Percentiles rank a stretch among this genome's conserved stretches.
phyloP scores from a whole-genome alignment of 2,888 invertebrate species.

The Caenorhabditis sp. region DNA sequence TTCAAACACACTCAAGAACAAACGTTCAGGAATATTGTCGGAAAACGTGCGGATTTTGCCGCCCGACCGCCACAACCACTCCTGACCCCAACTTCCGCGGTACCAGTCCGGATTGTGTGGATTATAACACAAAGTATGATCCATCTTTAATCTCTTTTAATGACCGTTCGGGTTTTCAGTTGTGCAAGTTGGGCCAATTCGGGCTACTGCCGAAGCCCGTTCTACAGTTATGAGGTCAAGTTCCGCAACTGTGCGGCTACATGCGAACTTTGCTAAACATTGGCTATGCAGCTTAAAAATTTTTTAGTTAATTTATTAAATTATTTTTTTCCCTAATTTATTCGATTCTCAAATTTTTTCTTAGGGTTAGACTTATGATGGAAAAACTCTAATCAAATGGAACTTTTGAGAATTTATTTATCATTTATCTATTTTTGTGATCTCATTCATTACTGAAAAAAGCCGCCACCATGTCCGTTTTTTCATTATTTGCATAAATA shows the following conservation, averaged over 20 bases:
- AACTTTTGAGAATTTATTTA: slow-evolving; percentile 3
- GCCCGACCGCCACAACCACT: slow-evolving; percentile 53
- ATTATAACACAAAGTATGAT: slow-evolving; percentile 59
- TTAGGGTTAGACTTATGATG: too few relatives aligned
- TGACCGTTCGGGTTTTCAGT: slow-evolving; percentile 42
- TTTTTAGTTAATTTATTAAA: slow-evolving; percentile 9
- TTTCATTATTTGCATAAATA: slow-evolving; percentile 54
- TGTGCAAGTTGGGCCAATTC: slow-evolving; percentile 59
- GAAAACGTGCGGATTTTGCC: slow-evolving; percentile 61
- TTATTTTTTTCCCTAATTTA: background rate
- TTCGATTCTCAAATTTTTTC: too few relatives aligned
- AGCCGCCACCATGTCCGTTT: slow-evolving; percentile 27
- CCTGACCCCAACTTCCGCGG: slow-evolving; percentile 49
- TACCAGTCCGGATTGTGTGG: slow-evolving; percentile 55
- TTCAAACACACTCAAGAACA: background rate
- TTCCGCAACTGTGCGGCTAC: slow-evolving; percentile 57
- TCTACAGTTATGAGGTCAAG: slow-evolving; percentile 58
- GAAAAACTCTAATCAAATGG: too few relatives aligned
- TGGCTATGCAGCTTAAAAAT: background rate
- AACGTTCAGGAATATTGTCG: slow-evolving; percentile 51
- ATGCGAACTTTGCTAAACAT: slow-evolving; percentile 43
- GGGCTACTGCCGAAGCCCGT: slow-evolving; percentile 56
- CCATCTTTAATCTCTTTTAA: background rate
- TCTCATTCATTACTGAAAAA: slow-evolving; percentile 1
- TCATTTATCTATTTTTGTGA: background rate